phyloP scores from a whole-genome alignment of 2,888 invertebrate genomes.

The Spodoptera exigua region DNA sequence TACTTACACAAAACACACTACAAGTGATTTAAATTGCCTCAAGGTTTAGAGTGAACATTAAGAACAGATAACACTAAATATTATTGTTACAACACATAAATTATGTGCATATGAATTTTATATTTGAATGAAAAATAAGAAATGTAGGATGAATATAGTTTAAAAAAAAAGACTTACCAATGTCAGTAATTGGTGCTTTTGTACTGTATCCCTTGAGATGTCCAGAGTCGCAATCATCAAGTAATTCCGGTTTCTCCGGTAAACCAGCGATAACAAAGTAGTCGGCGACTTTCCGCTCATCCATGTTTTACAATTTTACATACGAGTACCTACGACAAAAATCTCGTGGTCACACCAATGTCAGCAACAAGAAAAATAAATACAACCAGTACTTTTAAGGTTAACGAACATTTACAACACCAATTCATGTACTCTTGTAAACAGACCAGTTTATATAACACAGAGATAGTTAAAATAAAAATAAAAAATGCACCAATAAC shows the following conservation, averaged over 20 bases:
- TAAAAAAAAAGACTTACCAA: slow-evolving; percentile 87
- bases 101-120: slow-evolving; percentile 20
- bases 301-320: slow-evolving; percentile 89
- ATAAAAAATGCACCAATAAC: slow-evolving; percentile 66
- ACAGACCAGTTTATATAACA: slow-evolving; percentile 58
- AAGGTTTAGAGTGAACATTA: neutral
- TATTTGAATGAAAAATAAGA: slow-evolving; percentile 18
- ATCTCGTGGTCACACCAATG: slow-evolving; percentile 54
- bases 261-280: slow-evolving; percentile 99
- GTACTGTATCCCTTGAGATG: slow-evolving; percentile 94
- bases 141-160: neutral
- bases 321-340: slow-evolving; percentile 63
- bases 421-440: slow-evolving; percentile 34
- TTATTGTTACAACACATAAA: slow-evolving; percentile 9
- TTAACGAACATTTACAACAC: slow-evolving; percentile 40
- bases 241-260: slow-evolving; percentile 93
- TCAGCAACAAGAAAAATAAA: slow-evolving; percentile 61
- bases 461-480: slow-evolving; percentile 45
- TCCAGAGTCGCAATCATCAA: slow-evolving; percentile 94
- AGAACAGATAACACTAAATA: slow-evolving; percentile 7
- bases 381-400: slow-evolving; percentile 56
- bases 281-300: slow-evolving; percentile 97
- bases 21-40: neutral
- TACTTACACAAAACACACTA: too few relatives aligned
- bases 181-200: slow-evolving; percentile 98